Evolutionary conservation across 2,888 invertebrate genomes (phyloP).

Genomic region (Dione vanillae): DNA sequence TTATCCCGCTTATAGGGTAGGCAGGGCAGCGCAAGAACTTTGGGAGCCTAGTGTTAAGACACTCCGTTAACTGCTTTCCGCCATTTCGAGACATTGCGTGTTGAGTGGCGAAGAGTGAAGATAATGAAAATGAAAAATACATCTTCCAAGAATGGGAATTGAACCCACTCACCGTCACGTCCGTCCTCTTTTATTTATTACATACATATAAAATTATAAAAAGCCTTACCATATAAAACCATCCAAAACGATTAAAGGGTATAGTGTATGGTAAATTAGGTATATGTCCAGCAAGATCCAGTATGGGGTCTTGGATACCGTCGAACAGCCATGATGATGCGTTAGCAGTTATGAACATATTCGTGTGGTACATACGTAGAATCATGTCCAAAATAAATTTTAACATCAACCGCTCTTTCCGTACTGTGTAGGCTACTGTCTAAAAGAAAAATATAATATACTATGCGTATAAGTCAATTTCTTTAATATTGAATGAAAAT

Average conservation of each 20-base stretch:
- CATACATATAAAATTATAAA: not conserved
- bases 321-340: slow-evolving; percentile 89
- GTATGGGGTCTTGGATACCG: slow-evolving; percentile 90
- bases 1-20: too few relatives aligned
- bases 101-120: too few relatives aligned
- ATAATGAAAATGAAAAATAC: too few relatives aligned
- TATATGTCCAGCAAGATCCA: slow-evolving; percentile 86
- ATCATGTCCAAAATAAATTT: slow-evolving; percentile 77
- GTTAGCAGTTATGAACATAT: slow-evolving; percentile 85
- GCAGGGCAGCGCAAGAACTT: too few relatives aligned
- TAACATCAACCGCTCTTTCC: slow-evolving; percentile 66
- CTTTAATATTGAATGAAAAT: too few relatives aligned
- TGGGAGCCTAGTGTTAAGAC: too few relatives aligned
- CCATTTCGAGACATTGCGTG: too few relatives aligned
- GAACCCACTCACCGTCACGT: too few relatives aligned
- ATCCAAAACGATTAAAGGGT: slow-evolving; percentile 91
- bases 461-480: too few relatives aligned
- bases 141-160: too few relatives aligned
- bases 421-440: slow-evolving; percentile 86
- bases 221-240: slow-evolving; percentile 89
- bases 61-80: too few relatives aligned
- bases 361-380: slow-evolving; percentile 78
- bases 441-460: slow-evolving; percentile 60
- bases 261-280: slow-evolving; percentile 80
- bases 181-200: too few relatives aligned